Evolutionary conservation across 2,888 invertebrate genomes (phyloP).

Genomic region (Zaprionus obscuricornis): DNA sequence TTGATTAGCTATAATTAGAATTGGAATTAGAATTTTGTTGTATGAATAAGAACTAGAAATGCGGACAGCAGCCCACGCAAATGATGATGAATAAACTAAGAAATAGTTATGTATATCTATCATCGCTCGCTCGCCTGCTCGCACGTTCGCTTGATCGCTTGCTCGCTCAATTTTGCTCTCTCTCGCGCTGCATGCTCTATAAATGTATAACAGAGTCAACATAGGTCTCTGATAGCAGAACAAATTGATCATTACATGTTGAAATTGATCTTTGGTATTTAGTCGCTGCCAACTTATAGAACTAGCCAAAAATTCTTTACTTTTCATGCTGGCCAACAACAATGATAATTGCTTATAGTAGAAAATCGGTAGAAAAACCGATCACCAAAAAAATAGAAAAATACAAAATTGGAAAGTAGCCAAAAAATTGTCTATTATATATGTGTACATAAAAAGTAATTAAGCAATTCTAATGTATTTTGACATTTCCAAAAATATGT

Average conservation of each 20-base stretch:
- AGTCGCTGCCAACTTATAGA: background rate
- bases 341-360: constrained; percentile 17
- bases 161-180: too few species aligned
- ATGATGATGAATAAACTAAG: too few species aligned
- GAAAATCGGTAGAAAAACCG: constrained; percentile 26
- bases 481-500: constrained; percentile 79
- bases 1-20: constrained; percentile 30
- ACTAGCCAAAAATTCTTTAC: background rate
- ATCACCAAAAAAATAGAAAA: background rate
- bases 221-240: too few species aligned
- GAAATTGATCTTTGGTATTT: constrained; percentile 15
- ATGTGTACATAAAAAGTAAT: constrained; percentile 63
- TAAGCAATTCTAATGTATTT: constrained; percentile 70
- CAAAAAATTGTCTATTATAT: constrained; percentile 36
- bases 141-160: too few species aligned
- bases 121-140: too few species aligned
- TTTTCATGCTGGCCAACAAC: constrained; percentile 5
- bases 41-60: too few species aligned
- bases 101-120: too few species aligned
- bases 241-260: constrained; percentile 20
- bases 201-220: too few species aligned
- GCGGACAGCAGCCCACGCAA: too few species aligned
- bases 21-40: too few species aligned
- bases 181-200: too few species aligned
- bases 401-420: constrained; percentile 37